Evolutionary conservation across 2,888 invertebrate genomes (phyloP).

Genomic region (Perdita meconis): DNA sequence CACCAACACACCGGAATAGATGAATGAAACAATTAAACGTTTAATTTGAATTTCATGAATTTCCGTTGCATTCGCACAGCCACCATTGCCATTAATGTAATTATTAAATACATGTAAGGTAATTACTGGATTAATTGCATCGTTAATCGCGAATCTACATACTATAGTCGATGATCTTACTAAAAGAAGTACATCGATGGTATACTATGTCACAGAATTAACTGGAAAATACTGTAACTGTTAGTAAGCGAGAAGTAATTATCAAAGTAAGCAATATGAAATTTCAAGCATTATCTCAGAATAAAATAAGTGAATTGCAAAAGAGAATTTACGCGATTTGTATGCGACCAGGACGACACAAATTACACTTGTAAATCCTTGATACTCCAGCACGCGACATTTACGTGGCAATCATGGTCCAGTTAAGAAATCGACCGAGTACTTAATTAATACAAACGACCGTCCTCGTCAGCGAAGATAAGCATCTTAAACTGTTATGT

Average conservation of each 20-base stretch:
- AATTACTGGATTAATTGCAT: slow-evolving; percentile 36
- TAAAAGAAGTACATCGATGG: slow-evolving; percentile 3
- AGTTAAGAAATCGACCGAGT: slow-evolving; percentile 62
- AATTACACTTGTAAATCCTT: slow-evolving; percentile 29
- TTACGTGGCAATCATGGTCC: slow-evolving; percentile 62
- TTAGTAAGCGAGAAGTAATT: too few species aligned
- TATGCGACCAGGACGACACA: slow-evolving; percentile 1
- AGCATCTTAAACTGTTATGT: slow-evolving; percentile 54
- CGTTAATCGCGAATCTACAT: slow-evolving; percentile 20
- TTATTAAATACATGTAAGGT: slow-evolving; percentile 36
- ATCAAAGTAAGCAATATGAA: background rate
- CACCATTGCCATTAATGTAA: slow-evolving; percentile 32
- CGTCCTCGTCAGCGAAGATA: slow-evolving; percentile 53
- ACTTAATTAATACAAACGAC: slow-evolving; percentile 71
- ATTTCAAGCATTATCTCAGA: slow-evolving; percentile 1
- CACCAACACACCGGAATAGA: slow-evolving; percentile 14
- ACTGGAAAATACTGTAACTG: too few species aligned
- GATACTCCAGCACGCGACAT: slow-evolving; percentile 36
- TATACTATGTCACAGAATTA: too few species aligned
- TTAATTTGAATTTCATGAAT: slow-evolving; percentile 33
- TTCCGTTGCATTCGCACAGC: background rate
- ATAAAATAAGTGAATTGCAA: background rate
- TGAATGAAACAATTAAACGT: slow-evolving; percentile 27
- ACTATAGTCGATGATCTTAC: background rate
- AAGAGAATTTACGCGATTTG: slow-evolving; percentile 6